Evolutionary conservation across 1,140 invertebrate species (phyloP), one percentile per base, ranked within the genome.

Genomic region (Cydia fagiglandana): DNA sequence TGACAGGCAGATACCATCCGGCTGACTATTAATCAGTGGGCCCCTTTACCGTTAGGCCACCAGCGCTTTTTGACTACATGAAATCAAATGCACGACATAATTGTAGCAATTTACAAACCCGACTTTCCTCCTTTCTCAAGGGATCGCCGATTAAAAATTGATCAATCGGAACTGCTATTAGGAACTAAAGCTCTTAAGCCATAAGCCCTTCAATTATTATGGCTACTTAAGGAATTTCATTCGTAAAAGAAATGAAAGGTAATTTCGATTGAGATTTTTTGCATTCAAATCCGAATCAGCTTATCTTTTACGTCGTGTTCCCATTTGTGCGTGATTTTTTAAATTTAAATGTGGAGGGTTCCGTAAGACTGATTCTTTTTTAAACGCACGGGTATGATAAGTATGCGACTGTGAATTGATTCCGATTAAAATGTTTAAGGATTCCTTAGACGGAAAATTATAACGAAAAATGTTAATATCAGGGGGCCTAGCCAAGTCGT

Each of bases 131-230:
- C 38, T 41, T 41, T 15, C 64, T 64, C 64, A 4, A 20, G 64
- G 56, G 64, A 24, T 30, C 64, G 64, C 12, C 64, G 64, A 64
- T 64, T 64, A 24, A 64, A 64, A 64, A 64, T 10, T 24, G 64
- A 64, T 64, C 64, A 64, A 64, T 64, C 64, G 64, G 28, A 13
- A 28, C 64, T 20, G 24, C 56, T 15, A 64, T 28, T 64, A 30
- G 20, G 64, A 64, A 28, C 10, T 20, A 28, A 64, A 30, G 64
- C 64, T 64, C 20, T 64, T 64, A 64, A 64, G 64, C 56, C 56
- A 24, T 61, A 61, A 61, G 17, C 20, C 56, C 56, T 61, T 20
- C 56, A 61, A 61, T 61, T 24, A 61, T 61, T 24, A 24, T 56
- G n/a, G 53, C 17, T 61, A 61, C 56, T 61, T 61, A 61, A 61